A percentile compares a stretch with the other conserved stretches of the same genome.
Conservation (phyloP, 2,888 invertebrate genomes). For the Drosophila birchii region DNA sequence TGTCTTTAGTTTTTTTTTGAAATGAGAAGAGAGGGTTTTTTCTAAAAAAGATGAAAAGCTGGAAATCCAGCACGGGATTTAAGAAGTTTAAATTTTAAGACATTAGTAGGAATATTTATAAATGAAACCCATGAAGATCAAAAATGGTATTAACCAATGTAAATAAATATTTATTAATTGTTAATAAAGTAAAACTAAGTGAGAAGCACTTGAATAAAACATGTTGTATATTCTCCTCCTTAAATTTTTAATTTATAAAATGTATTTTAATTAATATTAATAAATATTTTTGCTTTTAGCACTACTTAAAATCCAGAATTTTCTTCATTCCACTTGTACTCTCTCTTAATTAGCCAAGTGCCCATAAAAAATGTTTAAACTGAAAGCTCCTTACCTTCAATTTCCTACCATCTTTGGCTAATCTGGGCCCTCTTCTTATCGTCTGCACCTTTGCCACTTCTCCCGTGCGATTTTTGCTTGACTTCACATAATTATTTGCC, state of each 20-base stretch:
- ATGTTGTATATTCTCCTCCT: no score
- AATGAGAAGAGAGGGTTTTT: not conserved
- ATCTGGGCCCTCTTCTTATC: conserved; percentile 36
- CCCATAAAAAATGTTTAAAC: conserved; percentile 36
- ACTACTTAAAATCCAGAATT: conserved; percentile 4
- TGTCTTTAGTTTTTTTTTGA: not conserved
- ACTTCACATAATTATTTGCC: conserved; percentile 66
- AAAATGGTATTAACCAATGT: no score
- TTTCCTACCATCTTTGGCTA: conserved; percentile 26
- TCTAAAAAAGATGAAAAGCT: not conserved
- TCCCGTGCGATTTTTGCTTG: conserved; percentile 48
- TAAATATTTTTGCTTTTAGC: not conserved
- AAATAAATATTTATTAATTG: no score
- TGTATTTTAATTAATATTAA: not conserved
- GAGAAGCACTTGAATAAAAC: no score
- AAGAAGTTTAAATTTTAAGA: not conserved
- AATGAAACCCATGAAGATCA: no score
- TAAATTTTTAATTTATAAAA: not conserved
- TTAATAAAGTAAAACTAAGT: no score
- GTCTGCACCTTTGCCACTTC: conserved; percentile 24
- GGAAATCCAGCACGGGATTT: not conserved
- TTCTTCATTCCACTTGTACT: not conserved
- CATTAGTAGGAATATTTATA: no score
- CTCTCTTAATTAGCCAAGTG: conserved; percentile 33
- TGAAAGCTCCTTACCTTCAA: conserved; percentile 26